phyloP scores from a whole-genome alignment of 2,797 vertebrate species.

The Margarornis squamiger region DNA sequence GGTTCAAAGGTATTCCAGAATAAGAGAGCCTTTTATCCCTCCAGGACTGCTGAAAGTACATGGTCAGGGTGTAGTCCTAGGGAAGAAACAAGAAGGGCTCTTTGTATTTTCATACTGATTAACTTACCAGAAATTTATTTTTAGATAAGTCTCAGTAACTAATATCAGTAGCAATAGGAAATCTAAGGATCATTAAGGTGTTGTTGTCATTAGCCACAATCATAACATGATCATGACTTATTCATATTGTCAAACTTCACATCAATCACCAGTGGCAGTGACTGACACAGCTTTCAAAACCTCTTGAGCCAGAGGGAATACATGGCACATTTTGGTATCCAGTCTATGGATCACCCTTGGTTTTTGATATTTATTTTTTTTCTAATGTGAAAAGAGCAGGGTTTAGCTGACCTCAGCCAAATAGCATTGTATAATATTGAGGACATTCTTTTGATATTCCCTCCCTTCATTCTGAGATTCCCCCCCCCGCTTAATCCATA shows the following conservation, averaged over 20 bases:
- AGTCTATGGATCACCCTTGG: neutral
- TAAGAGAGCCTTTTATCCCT: slow-evolving; percentile 92
- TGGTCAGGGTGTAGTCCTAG: slow-evolving; percentile 93
- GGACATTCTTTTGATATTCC: neutral
- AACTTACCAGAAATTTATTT: neutral
- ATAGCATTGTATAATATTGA: neutral
- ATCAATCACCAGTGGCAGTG: neutral
- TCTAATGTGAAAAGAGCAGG: neutral
- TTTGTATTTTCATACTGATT: neutral
- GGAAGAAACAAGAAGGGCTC: slow-evolving; percentile 44
- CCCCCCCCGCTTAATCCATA: neutral
- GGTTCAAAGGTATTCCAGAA: slow-evolving; percentile 90
- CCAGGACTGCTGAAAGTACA: slow-evolving; percentile 95
- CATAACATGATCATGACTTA: neutral
- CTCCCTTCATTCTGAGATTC: neutral
- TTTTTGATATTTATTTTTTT: neutral
- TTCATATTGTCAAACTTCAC: neutral
- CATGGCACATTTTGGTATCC: neutral
- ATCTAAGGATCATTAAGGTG: neutral
- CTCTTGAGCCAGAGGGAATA: neutral
- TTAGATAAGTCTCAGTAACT: neutral
- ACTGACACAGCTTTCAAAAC: neutral
- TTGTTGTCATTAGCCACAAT: neutral
- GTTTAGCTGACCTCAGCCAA: neutral
- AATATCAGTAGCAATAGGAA: neutral